Evolutionary conservation across 2,888 invertebrate species (phyloP), one percentile per base, ranked within the genome.

Genomic region (Ptycholaimellus sp.): DNA sequence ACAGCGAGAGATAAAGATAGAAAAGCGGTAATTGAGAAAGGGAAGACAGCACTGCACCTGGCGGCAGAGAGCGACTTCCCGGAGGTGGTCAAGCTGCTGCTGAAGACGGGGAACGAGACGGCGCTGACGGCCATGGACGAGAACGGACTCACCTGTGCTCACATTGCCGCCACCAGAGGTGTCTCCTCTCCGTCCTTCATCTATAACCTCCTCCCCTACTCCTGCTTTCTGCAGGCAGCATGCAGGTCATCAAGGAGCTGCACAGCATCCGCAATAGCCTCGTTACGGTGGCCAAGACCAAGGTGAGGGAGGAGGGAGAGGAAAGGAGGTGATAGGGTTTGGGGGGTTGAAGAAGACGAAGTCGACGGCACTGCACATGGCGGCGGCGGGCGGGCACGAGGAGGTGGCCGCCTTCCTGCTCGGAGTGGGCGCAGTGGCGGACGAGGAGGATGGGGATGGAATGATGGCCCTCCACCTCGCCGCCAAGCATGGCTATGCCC

Each of bases 181-280:
- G 25, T 7, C 25, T 25, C 25, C n/a, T n/a, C n/a, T n/a, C n/a
- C n/a, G n/a, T n/a, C n/a, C n/a, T n/a, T n/a, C n/a, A n/a, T n/a
- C n/a, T n/a, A n/a, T n/a, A n/a, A n/a, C n/a, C n/a, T n/a, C n/a
- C n/a, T n/a, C 14, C 21, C 9, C 17, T 5, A 43, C 41, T 4
- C 41, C 41, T 20, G 45, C 36, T 9, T 36, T 13, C 39, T 37
- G 1, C 39, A 37, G 28, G 20, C 3, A 23, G n/a, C n/a, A n/a
- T 87, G 3, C 78, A 83, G 52, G 93, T 96, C 46, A 81, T 96
- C 47, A 83, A 90, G 60, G 96, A 96, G 59, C 68, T 96, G 37
- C 93, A 96, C 90, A 83, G 83, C 61, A 96, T 93, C 59, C 93
- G 96, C 65, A 72, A 81, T 51, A 74, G 74, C 48, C 83, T 90